phyloP scores from a whole-genome alignment of 1,140 invertebrate genomes.

The Drosophila micromelanica region DNA sequence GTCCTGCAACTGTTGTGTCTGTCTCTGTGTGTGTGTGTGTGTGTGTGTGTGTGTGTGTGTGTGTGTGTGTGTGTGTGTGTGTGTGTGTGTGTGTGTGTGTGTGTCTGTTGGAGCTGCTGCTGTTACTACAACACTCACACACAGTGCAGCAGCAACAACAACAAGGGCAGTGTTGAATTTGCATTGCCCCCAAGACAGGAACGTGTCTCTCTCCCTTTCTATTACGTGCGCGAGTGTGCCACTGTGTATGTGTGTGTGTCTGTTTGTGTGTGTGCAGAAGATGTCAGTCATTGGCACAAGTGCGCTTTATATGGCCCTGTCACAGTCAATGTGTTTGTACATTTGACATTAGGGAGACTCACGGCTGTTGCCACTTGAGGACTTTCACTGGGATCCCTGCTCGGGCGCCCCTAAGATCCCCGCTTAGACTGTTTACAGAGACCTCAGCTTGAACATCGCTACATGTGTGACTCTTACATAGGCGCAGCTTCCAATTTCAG shows the following conservation, averaged over 20 bases:
- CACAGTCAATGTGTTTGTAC: slow-evolving; percentile 43
- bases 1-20: slow-evolving; percentile 7
- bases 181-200: slow-evolving; percentile 48
- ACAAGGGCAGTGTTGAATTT: slow-evolving; percentile 48
- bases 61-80: slow-evolving; percentile 19
- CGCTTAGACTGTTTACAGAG: no score
- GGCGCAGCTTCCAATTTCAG: no score
- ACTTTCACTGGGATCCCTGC: background rate
- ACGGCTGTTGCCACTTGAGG: slow-evolving; percentile 16
- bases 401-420: background rate
- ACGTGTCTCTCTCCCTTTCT: slow-evolving; percentile 7
- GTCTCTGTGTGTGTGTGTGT: slow-evolving; percentile 25
- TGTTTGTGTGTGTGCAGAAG: slow-evolving; percentile 18
- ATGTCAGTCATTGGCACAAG: slow-evolving; percentile 75
- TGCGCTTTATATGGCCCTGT: slow-evolving; percentile 50
- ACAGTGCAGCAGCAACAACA: slow-evolving; percentile 10
- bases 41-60: slow-evolving; percentile 35
- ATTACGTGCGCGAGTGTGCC: background rate
- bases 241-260: slow-evolving; percentile 16
- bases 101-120: slow-evolving; percentile 44
- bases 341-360: slow-evolving; percentile 45
- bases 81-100: slow-evolving; percentile 31
- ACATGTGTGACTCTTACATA: no score
- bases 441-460: no score
- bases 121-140: slow-evolving; percentile 1